Conservation (phyloP, 1,140 invertebrate species). For the Bombus impatiens region DNA sequence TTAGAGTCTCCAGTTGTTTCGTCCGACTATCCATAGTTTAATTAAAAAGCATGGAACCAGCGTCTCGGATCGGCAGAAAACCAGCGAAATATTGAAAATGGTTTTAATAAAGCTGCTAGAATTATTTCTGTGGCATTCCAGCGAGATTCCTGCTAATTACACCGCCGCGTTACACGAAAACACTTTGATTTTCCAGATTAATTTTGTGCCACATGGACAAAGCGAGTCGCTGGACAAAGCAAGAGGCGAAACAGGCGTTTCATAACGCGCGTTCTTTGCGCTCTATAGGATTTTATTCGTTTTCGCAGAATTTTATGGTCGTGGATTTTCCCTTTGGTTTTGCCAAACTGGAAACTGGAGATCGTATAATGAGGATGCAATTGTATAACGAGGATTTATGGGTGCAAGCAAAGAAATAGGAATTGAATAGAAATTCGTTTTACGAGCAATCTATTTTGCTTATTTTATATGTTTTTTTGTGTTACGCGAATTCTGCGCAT, state of each 20-base stretch:
- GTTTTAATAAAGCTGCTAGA: slow-evolving; percentile 18
- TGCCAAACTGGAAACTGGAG: no score
- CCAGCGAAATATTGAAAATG: slow-evolving; percentile 17
- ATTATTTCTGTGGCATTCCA: slow-evolving; percentile 13
- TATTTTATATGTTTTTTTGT: no score
- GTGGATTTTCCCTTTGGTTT: no score
- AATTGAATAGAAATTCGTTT: no score
- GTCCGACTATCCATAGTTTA: slow-evolving; percentile 56
- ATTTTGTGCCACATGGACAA: background rate
- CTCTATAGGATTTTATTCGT: no score
- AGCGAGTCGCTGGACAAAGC: background rate
- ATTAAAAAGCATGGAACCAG: slow-evolving; percentile 63
- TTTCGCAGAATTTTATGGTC: no score
- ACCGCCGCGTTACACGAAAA: background rate
- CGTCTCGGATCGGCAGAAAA: slow-evolving; percentile 30
- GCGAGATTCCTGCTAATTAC: background rate
- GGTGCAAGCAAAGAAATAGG: no score
- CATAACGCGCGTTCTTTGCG: no score
- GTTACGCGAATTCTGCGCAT: no score
- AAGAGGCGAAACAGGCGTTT: background rate
- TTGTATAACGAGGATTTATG: no score
- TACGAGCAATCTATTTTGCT: no score
- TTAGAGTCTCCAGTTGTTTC: slow-evolving; percentile 50
- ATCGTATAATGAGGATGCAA: no score
- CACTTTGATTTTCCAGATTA: background rate